Conservation (phyloP, 2,888 invertebrate species). For the Eristalinus aeneus region DNA sequence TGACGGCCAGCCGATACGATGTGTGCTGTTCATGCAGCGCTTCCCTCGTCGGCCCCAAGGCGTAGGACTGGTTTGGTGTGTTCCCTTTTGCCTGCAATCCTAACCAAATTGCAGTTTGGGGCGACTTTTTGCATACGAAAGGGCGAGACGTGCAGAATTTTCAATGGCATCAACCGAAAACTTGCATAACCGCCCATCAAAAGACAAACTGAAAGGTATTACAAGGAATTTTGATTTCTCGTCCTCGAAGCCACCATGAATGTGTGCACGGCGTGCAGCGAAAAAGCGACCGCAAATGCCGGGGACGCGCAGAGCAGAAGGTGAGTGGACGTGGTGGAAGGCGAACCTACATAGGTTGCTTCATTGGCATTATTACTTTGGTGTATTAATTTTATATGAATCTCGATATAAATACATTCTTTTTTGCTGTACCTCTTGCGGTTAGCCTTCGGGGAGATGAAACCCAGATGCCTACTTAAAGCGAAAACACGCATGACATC, state of each 20-base stretch:
- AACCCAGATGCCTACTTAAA: conserved; percentile 67
- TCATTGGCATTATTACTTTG: conserved; percentile 61
- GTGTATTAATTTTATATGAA: conserved; percentile 63
- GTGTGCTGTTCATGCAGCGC: neutral
- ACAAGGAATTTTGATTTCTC: conserved; percentile 71
- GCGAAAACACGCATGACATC: conserved; percentile 65
- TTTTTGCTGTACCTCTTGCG: conserved; percentile 21
- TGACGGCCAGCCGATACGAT: neutral
- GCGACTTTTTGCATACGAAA: conserved; percentile 53
- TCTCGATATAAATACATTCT: conserved; percentile 16
- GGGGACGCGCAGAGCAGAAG: conserved; percentile 14
- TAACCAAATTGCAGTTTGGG: neutral
- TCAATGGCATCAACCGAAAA: conserved; percentile 69
- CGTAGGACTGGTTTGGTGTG: conserved; percentile 55
- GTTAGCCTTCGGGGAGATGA: conserved; percentile 66
- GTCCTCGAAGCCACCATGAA: conserved; percentile 65
- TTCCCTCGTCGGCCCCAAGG: conserved; percentile 33
- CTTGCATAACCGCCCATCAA: conserved; percentile 71
- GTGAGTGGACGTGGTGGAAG: conserved; percentile 35
- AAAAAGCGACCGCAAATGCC: neutral
- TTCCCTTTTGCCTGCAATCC: conserved; percentile 12
- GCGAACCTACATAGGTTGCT: conserved; percentile 20
- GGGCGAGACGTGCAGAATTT: conserved; percentile 48
- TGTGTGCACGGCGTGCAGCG: conserved; percentile 14
- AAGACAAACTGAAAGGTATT: conserved; percentile 69